A percentile compares a stretch with the other conserved stretches of the same genome.
Conservation (phyloP, 1,140 invertebrate species). For the Wiebesia pumilae region DNA sequence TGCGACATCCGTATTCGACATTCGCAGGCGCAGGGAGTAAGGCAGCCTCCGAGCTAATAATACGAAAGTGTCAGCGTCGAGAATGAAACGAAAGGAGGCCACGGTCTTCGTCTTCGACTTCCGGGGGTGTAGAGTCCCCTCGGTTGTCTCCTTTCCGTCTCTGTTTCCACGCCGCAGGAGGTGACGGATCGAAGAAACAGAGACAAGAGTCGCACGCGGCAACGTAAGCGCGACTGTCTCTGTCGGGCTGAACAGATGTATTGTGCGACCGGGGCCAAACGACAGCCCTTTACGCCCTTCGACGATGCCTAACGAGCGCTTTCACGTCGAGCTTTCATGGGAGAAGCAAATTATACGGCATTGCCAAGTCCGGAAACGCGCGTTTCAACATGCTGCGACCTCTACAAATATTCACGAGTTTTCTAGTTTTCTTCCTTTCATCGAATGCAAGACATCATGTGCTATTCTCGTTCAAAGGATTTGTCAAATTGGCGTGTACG, state of each 20-base stretch:
- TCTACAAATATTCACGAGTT: not conserved
- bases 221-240: not conserved
- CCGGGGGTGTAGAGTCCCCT: not conserved
- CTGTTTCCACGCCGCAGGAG: not conserved
- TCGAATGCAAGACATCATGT: not conserved
- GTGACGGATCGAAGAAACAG: not conserved
- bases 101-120: not conserved
- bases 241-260: not conserved
- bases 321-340: not conserved
- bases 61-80: not conserved
- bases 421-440: not conserved
- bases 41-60: slow-evolving; percentile 10
- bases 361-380: not conserved
- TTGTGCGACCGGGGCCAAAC: not conserved
- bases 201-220: not conserved
- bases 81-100: not conserved
- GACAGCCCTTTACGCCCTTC: not conserved
- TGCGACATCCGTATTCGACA: not conserved
- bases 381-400: not conserved
- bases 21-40: not conserved
- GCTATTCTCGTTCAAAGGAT: not conserved
- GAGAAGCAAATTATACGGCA: not conserved
- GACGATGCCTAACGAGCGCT: not conserved
- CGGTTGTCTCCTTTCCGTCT: not conserved
- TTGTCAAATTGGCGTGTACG: no score